Evolutionary conservation across 2,797 vertebrate species (phyloP).

Genomic region (Masticophis lateralis): DNA sequence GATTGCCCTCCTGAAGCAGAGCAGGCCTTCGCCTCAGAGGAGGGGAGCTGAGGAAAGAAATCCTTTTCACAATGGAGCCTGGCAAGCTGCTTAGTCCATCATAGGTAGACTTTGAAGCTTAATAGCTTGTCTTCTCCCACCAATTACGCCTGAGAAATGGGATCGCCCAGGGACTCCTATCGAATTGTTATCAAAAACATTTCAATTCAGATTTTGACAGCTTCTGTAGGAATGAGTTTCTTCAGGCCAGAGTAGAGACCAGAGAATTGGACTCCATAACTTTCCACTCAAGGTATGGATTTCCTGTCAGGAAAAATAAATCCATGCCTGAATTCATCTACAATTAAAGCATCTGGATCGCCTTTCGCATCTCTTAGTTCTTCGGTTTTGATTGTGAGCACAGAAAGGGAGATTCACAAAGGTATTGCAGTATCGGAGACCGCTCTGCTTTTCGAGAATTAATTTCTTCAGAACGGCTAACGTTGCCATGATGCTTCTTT

Average conservation of each 20-base stretch:
- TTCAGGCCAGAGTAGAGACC: slow-evolving; percentile 60
- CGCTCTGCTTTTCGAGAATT: not conserved
- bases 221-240: slow-evolving; percentile 49
- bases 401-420: slow-evolving; percentile 25
- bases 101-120: slow-evolving; percentile 44
- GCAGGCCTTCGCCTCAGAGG: not conserved
- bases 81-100: slow-evolving; percentile 18
- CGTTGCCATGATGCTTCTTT: not conserved
- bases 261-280: slow-evolving; percentile 69
- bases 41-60: not conserved
- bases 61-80: not conserved
- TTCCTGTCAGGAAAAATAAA: slow-evolving; percentile 71
- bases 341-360: slow-evolving; percentile 71
- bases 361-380: slow-evolving; percentile 65
- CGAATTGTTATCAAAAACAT: slow-evolving; percentile 63
- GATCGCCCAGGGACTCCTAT: slow-evolving; percentile 50
- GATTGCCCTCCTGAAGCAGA: not conserved
- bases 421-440: not conserved
- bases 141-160: slow-evolving; percentile 52
- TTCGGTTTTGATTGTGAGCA: slow-evolving; percentile 55
- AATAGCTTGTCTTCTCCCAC: slow-evolving; percentile 54
- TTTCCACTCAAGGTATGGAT: slow-evolving; percentile 66
- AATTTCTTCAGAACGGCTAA: not conserved
- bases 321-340: slow-evolving; percentile 54
- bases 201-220: slow-evolving; percentile 55